Base-by-base conservation (phyloP, 2,888 invertebrate genomes). In the Lasioglossum morio region DNA sequence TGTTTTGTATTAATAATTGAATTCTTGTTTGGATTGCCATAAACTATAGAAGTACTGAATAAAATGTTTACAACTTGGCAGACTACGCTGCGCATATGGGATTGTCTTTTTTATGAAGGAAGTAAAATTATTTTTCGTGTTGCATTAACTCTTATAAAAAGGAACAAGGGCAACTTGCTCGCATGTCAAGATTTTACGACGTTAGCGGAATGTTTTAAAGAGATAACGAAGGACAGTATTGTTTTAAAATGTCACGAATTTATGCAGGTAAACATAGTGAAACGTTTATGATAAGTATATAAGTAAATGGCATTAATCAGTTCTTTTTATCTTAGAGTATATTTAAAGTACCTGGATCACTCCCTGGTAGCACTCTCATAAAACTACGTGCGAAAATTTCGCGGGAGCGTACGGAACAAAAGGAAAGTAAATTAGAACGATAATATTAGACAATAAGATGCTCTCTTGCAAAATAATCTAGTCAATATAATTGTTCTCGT, bases 21-120 rank as follows among this genome's bases (percentile, higher is more conserved):
- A 77, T 77, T 77, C 80, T 37, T 63, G 74, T 85, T 85, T 77
- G 86, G 79, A 81, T 86, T 77, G 81, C 78, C 81, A 75, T 80
- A 81, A 81, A 77, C 73, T 75, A 79, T 78, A 80, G 84, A 85
- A 77, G 63, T 81, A 72, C 72, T 80, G 57, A 82, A 87, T 85
- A 85, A 77, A 69, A 60, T 86, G 53, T 80, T 82, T 84, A 74
- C 84, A 81, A 85, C 89, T 87, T 90, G 85, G 48, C 95, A 97
- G 97, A 99, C 99, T 12, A 98, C 99, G 69, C 96, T 99, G 37
- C 96, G 99, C 93, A 98, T 99, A 95, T 99, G 99, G 99, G 99
- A 99, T 95, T 98, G 99, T 94, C 96, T 99, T 84, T 99, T 99
- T 96, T 97, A 98, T 92, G 99, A 99, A 95, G 99, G 99, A 70